Evolutionary conservation across 2,113 vertebrate genomes (phyloP).

Genomic region (Mellivora capensis): DNA sequence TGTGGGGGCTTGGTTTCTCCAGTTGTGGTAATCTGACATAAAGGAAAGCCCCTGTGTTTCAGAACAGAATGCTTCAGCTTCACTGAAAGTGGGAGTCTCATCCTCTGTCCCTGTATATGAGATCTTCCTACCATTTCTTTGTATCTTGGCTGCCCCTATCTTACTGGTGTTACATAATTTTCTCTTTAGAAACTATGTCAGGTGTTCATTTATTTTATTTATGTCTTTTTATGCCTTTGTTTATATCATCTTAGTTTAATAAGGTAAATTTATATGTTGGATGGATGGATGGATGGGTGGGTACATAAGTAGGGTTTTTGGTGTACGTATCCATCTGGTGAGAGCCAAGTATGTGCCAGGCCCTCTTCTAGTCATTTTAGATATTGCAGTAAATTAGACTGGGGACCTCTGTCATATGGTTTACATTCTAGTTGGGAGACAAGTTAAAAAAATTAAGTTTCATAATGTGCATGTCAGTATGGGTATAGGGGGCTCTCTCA

Average conservation of each 20-base stretch:
- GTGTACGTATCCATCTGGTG: not conserved
- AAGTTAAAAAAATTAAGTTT: not conserved
- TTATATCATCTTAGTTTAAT: conserved; percentile 24
- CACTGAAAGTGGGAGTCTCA: not conserved
- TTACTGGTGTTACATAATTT: not conserved
- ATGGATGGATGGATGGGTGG: not conserved
- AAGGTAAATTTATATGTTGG: not conserved
- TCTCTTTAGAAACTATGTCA: not conserved
- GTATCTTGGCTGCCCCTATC: not conserved
- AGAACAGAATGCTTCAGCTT: not conserved
- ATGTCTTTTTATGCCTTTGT: not conserved
- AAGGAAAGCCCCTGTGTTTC: not conserved
- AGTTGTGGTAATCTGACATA: not conserved
- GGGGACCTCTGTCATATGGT: not conserved
- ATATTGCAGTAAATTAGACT: not conserved
- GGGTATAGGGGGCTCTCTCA: not conserved
- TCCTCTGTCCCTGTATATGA: not conserved
- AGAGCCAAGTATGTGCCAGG: not conserved
- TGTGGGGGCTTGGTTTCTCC: not conserved
- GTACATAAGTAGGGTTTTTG: not conserved
- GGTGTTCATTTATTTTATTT: not conserved
- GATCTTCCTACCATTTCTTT: not conserved
- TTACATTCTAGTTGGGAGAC: not conserved
- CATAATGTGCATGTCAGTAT: not conserved
- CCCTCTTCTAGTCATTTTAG: not conserved